A percentile compares a stretch with the other conserved stretches of the same genome.
phyloP scores from a whole-genome alignment of 30 jellyfish, hydroid and myxozoan species.

The Cassiopea andromeda region DNA sequence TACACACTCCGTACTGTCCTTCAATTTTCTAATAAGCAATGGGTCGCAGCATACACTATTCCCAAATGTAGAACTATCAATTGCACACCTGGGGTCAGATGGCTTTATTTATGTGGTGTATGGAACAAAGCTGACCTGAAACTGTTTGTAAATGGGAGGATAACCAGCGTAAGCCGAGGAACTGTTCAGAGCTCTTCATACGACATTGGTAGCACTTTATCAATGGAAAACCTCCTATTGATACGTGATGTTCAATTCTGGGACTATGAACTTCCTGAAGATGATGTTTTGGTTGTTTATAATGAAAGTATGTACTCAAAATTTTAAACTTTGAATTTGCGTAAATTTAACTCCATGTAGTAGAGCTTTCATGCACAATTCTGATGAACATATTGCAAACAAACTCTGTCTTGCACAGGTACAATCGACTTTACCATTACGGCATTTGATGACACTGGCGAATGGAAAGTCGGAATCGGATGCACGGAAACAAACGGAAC shows the following conservation, averaged over 20 bases:
- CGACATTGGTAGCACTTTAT: not conserved
- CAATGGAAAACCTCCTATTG: not conserved
- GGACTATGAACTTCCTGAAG: slow-evolving; percentile 7
- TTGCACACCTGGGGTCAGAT: slow-evolving; percentile 14
- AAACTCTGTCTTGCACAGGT: slow-evolving; percentile 11
- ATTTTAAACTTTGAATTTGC: too few species aligned
- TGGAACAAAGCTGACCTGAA: slow-evolving; percentile 6
- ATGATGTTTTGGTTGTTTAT: not conserved
- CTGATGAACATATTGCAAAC: too few species aligned
- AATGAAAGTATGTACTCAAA: slow-evolving; percentile 3
- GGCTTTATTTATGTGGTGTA: slow-evolving; percentile 27
- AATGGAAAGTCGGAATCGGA: slow-evolving; percentile 35
- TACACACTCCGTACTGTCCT: not conserved
- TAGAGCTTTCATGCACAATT: too few species aligned
- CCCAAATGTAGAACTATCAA: slow-evolving; percentile 16
- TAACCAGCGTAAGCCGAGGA: not conserved
- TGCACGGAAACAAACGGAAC: slow-evolving; percentile 52
- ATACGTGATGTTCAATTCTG: slow-evolving; percentile 19
- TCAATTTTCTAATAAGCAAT: not conserved
- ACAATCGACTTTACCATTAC: slow-evolving; percentile 46
- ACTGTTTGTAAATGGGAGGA: slow-evolving; percentile 17
- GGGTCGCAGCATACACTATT: slow-evolving; percentile 8
- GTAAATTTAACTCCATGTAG: too few species aligned
- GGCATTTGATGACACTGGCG: slow-evolving; percentile 54
- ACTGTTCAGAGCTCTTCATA: not conserved